Conservation (phyloP, 37 sponge, comb jelly and placozoan genomes). For the Eunapius fragilis region DNA sequence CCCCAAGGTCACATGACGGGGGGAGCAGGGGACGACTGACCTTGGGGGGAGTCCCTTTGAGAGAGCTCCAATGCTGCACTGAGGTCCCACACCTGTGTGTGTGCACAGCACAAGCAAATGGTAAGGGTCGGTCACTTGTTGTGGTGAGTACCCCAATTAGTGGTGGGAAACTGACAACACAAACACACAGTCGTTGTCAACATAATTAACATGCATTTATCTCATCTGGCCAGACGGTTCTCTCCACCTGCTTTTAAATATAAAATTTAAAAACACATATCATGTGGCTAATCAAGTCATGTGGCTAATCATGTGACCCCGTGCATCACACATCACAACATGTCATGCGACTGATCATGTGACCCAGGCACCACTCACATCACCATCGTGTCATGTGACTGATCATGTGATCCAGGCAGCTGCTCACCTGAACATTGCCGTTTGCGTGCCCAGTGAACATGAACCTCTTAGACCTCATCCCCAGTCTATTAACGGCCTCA, state of each 20-base stretch:
- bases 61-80: slow-evolving; percentile 86
- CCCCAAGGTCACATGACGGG: no score
- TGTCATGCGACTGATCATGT: no score
- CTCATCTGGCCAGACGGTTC: background rate
- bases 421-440: slow-evolving; percentile 88
- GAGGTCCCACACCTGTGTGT: slow-evolving; percentile 91
- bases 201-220: background rate
- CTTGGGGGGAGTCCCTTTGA: slow-evolving; percentile 29
- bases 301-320: no score
- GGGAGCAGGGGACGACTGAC: background rate
- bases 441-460: slow-evolving; percentile 93
- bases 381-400: background rate
- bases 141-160: background rate
- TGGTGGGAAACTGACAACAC: background rate
- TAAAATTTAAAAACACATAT: no score
- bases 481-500: slow-evolving; percentile 86
- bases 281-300: no score
- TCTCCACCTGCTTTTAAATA: background rate
- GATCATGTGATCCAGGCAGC: background rate
- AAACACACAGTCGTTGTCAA: background rate
- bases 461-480: slow-evolving; percentile 84
- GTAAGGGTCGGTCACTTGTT: background rate
- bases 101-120: no score
- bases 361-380: no score
- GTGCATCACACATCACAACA: no score